phyloP scores from a whole-genome alignment of 2,797 vertebrate species.

The Xerus rutilus region DNA sequence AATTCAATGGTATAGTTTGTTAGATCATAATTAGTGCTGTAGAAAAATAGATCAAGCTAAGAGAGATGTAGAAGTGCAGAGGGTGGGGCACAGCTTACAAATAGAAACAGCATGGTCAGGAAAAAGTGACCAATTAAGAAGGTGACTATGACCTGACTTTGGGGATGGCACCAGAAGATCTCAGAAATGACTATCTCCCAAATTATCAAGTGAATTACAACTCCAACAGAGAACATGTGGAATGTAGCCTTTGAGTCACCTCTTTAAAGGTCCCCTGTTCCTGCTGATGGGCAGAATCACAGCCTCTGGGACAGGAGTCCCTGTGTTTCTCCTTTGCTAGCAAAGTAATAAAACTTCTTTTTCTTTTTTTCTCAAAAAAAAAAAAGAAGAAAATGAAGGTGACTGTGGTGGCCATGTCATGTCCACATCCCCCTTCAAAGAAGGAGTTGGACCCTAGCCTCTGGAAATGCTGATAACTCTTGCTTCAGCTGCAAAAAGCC shows the following conservation, averaged over 20 bases:
- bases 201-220: no score
- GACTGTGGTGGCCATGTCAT: background rate
- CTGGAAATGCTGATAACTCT: slow-evolving; percentile 20
- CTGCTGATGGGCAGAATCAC: no score
- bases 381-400: background rate
- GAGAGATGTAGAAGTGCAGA: background rate
- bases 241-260: no score
- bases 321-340: no score
- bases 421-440: background rate
- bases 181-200: no score
- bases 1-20: background rate
- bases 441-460: background rate
- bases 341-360: no score
- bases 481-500: background rate
- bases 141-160: background rate
- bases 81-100: background rate
- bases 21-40: background rate
- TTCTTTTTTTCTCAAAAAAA: no score
- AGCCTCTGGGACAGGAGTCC: no score
- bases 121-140: background rate
- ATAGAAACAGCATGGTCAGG: background rate
- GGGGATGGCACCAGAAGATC: no score
- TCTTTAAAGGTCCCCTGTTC: no score
- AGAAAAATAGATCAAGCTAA: slow-evolving; percentile 19
- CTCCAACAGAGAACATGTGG: no score